These are phyloP conservation scores for Meiosimyza platycephala DNA, from an alignment of 2,888 invertebrate genomes.

Conservation along the genomic window DNA sequence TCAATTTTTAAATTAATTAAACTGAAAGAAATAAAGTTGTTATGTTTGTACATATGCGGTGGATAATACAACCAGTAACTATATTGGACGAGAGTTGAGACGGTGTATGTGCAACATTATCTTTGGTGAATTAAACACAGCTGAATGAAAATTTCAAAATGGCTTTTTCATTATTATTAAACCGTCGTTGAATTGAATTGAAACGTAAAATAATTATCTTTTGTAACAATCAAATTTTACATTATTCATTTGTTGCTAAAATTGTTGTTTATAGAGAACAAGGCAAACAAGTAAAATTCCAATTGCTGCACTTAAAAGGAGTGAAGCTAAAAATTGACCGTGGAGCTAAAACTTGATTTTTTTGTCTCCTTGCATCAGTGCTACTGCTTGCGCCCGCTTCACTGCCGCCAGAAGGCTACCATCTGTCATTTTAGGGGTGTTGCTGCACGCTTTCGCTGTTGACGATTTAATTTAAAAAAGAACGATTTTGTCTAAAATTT, in stretches of 20 bases:
- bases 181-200: constrained; percentile 39
- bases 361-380: neutral
- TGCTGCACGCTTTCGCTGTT: constrained; percentile 6
- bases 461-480: constrained; percentile 20
- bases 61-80: too few relatives aligned
- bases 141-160: constrained; percentile 36
- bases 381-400: neutral
- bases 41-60: too few relatives aligned
- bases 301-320: neutral
- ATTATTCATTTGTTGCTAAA: neutral
- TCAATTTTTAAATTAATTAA: too few relatives aligned
- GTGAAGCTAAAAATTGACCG: neutral
- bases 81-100: too few relatives aligned
- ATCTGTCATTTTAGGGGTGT: constrained; percentile 27
- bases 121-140: constrained; percentile 3
- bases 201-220: neutral
- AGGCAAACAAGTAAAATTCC: neutral
- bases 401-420: neutral
- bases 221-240: neutral
- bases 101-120: too few relatives aligned
- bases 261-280: neutral
- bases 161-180: constrained; percentile 36
- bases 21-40: too few relatives aligned
- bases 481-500: neutral
- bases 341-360: neutral